A percentile compares a stretch with the other conserved stretches of the same genome.
Conservation (phyloP, 2,113 vertebrate genomes). For the Callospermophilus lateralis region DNA sequence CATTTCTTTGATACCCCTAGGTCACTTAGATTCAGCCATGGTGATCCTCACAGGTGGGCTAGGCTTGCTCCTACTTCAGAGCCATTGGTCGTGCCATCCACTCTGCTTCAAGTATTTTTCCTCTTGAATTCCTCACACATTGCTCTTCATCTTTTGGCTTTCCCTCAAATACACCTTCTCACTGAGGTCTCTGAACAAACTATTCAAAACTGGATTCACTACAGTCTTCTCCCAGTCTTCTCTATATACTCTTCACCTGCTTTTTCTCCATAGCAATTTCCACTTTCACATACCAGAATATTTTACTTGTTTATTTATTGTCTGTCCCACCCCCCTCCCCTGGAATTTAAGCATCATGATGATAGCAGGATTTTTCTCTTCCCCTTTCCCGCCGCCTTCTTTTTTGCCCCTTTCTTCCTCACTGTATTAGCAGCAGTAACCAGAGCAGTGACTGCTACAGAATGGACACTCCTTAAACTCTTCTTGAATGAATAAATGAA, state of each 20-base stretch:
- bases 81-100: background rate
- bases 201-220: background rate
- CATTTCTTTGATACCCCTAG: background rate
- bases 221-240: background rate
- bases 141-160: background rate
- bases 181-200: background rate
- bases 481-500: background rate
- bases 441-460: background rate
- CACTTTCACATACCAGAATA: background rate
- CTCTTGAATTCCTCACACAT: background rate
- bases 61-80: background rate
- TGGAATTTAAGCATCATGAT: background rate
- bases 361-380: background rate
- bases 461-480: background rate
- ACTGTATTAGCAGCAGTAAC: background rate
- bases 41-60: background rate
- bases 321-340: background rate
- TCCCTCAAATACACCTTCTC: background rate
- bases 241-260: background rate
- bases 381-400: no score
- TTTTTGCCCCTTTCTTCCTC: background rate
- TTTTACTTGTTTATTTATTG: constrained; percentile 3
- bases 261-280: background rate
- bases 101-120: background rate
- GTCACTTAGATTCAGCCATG: background rate